phyloP scores from a whole-genome alignment of 2,888 invertebrate genomes.

The Zhuqinia jingwanae region DNA sequence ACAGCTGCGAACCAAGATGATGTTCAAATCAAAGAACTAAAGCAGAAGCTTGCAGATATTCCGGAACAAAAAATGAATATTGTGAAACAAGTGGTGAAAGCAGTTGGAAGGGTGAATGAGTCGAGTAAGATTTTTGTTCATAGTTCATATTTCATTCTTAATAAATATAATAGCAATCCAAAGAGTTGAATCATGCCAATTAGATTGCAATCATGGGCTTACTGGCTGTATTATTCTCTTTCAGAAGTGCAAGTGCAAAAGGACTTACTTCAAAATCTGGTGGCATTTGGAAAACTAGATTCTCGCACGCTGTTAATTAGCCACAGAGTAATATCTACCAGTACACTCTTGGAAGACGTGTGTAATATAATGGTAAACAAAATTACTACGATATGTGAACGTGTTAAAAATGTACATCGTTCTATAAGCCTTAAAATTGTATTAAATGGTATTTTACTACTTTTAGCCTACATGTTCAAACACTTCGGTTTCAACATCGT shows the following conservation, averaged over 20 bases:
- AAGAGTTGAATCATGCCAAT: no score
- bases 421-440: not conserved
- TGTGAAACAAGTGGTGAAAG: constrained; percentile 3
- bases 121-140: constrained; percentile 49
- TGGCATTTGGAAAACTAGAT: constrained; percentile 29
- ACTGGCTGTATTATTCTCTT: no score
- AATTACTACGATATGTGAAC: not conserved
- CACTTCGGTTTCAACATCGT: not conserved
- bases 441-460: not conserved
- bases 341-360: constrained; percentile 32
- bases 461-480: not conserved
- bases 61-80: constrained; percentile 19
- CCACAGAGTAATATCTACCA: constrained; percentile 24
- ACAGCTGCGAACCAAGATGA: not conserved
- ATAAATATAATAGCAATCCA: no score
- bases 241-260: constrained; percentile 25
- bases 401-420: not conserved
- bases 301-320: not conserved
- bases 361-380: constrained; percentile 15
- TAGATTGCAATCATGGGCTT: no score
- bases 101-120: not conserved
- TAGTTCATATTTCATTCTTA: no score
- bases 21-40: constrained; percentile 43
- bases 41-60: constrained; percentile 1
- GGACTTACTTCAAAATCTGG: not conserved